Evolutionary conservation across 2,888 invertebrate genomes (phyloP).

Genomic region (Micoletzkya japonica): DNA sequence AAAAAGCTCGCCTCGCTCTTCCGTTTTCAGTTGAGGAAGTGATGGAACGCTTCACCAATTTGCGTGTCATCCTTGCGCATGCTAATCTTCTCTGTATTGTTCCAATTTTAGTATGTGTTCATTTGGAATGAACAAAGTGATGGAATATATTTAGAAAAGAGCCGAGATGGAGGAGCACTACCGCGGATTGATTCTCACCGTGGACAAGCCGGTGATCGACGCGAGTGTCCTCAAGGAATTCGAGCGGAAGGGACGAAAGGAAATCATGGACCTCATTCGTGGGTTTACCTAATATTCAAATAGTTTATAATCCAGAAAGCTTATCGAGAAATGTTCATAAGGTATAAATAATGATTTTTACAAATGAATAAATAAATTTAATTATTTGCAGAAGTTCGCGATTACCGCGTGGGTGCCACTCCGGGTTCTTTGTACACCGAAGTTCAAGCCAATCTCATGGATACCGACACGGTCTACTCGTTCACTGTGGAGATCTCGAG

Average conservation of each 20-base stretch:
- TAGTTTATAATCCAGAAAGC: background rate
- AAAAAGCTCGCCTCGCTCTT: no score
- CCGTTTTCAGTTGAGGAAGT: no score
- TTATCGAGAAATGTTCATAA: background rate
- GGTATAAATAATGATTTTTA: no score
- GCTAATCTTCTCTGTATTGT: no score
- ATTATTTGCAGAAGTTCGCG: conserved; percentile 39
- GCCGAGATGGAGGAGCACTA: conserved; percentile 58
- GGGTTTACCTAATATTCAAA: conserved; percentile 4
- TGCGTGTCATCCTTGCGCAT: no score
- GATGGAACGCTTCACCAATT: no score
- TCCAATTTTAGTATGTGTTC: no score
- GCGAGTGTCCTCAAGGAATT: background rate
- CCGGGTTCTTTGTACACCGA: conserved; percentile 36
- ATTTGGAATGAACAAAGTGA: no score
- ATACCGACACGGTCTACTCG: conserved; percentile 45
- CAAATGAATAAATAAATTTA: conserved; percentile 2
- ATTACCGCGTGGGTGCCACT: conserved; percentile 34
- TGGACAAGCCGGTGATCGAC: conserved; percentile 41
- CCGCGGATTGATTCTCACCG: conserved; percentile 41
- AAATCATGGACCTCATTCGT: background rate
- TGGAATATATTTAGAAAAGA: no score
- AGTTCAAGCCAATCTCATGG: conserved; percentile 36
- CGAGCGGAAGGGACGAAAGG: background rate
- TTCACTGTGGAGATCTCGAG: conserved; percentile 52